Conservation (phyloP, 2,888 invertebrate genomes). For the Phyto melanocephala region DNA sequence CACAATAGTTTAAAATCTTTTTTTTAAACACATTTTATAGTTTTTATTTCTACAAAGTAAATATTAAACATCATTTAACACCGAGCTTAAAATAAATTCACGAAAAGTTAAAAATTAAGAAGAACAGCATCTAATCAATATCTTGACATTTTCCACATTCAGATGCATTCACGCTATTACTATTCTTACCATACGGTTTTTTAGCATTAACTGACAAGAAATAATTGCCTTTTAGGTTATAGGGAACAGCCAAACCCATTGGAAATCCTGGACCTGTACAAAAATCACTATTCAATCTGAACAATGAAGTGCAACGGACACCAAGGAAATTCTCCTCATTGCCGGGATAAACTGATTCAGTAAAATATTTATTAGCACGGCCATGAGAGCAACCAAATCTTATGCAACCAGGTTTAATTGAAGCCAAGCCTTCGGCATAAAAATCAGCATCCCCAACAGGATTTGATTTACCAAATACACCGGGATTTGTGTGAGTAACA, state of each 20-base stretch:
- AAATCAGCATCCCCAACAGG: conserved; percentile 73
- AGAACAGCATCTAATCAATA: too few species aligned
- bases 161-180: not conserved
- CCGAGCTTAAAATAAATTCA: too few species aligned
- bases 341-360: conserved; percentile 71
- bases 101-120: too few species aligned
- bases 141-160: not conserved
- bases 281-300: conserved; percentile 55
- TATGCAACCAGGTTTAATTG: conserved; percentile 69
- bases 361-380: conserved; percentile 70
- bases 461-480: conserved; percentile 69
- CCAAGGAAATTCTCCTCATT: conserved; percentile 71
- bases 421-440: conserved; percentile 69
- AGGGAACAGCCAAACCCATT: conserved; percentile 69
- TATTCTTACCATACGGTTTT: conserved; percentile 67
- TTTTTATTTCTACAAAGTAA: too few species aligned
- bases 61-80: too few species aligned
- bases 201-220: conserved; percentile 67
- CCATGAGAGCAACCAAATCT: conserved; percentile 70
- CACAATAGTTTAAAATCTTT: too few species aligned
- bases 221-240: conserved; percentile 68
- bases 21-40: too few species aligned
- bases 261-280: conserved; percentile 61
- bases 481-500: conserved; percentile 72
- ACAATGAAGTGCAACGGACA: conserved; percentile 68